These are phyloP conservation scores for Myripristis jacobus DNA, from an alignment of 2,797 vertebrate species.

Conservation along the genomic window DNA sequence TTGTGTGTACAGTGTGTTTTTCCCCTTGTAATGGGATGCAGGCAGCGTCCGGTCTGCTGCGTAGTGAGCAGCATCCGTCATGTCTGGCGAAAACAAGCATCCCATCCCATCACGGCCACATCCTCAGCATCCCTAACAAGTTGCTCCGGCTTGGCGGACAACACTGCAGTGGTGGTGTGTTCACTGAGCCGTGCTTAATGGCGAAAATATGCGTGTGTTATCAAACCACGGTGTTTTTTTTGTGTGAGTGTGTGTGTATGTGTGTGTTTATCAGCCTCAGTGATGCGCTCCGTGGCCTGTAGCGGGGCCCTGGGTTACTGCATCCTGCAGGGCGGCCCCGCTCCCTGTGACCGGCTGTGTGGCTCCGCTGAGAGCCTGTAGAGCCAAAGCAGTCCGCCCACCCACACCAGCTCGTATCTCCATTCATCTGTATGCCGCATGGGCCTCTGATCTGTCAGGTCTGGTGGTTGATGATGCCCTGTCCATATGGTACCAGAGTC, in stretches of 20 bases:
- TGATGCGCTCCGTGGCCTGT: slow-evolving; percentile 61
- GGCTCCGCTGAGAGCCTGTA: slow-evolving; percentile 13
- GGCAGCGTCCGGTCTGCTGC: slow-evolving; percentile 63
- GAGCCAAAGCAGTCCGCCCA: slow-evolving; percentile 11
- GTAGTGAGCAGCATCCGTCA: slow-evolving; percentile 75
- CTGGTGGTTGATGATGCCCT: neutral
- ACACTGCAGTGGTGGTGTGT: neutral
- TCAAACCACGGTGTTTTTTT: neutral
- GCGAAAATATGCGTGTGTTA: too few species aligned
- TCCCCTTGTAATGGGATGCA: slow-evolving; percentile 10
- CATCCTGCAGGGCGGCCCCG: slow-evolving; percentile 60
- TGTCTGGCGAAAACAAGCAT: slow-evolving; percentile 75
- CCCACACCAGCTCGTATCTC: neutral
- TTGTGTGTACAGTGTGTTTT: neutral
- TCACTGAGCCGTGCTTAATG: neutral
- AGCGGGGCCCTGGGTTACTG: slow-evolving; percentile 67
- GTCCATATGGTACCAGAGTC: too few species aligned
- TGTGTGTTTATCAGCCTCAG: neutral
- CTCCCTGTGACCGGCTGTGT: slow-evolving; percentile 32
- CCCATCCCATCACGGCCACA: slow-evolving; percentile 58
- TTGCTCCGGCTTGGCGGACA: slow-evolving; percentile 22
- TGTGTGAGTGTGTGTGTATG: neutral
- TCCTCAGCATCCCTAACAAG: slow-evolving; percentile 68
- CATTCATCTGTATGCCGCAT: neutral
- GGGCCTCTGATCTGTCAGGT: neutral